phyloP scores from a whole-genome alignment of 2,888 invertebrate species.

The Entomobrya multifasciata region DNA sequence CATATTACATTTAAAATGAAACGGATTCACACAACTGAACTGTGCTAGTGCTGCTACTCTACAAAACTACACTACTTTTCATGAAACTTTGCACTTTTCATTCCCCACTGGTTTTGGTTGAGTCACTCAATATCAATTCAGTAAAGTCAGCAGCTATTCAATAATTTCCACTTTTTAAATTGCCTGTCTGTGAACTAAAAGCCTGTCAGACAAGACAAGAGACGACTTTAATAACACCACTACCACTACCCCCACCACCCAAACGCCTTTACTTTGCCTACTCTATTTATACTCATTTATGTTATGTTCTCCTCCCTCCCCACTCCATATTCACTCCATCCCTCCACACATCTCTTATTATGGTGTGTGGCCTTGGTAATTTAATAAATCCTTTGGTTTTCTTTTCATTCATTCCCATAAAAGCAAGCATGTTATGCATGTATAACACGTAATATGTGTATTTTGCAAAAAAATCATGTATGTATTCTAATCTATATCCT shows the following conservation, averaged over 20 bases:
- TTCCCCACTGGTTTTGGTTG: not conserved
- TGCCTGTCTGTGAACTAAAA: slow-evolving; percentile 13
- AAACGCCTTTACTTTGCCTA: not conserved
- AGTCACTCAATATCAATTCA: slow-evolving; percentile 19
- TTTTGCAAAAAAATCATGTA: not conserved
- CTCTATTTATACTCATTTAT: not conserved
- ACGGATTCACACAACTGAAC: no score
- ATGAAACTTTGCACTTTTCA: slow-evolving; percentile 60
- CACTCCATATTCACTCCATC: not conserved
- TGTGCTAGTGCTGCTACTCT: no score
- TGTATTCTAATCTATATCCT: not conserved
- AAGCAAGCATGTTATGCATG: not conserved
- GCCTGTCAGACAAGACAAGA: not conserved
- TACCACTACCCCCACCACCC: no score
- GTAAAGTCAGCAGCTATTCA: slow-evolving; percentile 31
- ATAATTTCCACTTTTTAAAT: slow-evolving; percentile 52
- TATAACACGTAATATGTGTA: not conserved
- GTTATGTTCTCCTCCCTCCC: no score
- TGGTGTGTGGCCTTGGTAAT: slow-evolving; percentile 46
- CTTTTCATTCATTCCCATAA: slow-evolving; percentile 20
- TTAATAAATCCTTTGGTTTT: slow-evolving; percentile 52
- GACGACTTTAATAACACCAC: not conserved
- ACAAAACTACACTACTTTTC: no score
- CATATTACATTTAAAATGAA: no score
- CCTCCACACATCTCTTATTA: not conserved